Evolutionary conservation across 2,113 vertebrate genomes (phyloP).

Genomic region (Crotalus helleri): DNA sequence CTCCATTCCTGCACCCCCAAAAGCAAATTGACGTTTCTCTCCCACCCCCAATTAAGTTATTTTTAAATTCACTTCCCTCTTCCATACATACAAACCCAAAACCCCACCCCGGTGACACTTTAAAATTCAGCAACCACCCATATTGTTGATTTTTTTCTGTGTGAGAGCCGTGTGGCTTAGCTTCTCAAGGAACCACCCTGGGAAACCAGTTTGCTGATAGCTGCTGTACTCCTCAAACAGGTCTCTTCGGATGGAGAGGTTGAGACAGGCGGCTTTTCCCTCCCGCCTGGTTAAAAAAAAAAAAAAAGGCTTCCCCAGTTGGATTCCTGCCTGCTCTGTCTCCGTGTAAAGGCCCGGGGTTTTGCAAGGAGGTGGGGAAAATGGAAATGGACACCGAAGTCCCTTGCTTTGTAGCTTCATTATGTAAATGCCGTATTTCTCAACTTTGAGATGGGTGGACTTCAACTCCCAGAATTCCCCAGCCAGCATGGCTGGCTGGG

Average conservation of each 20-base stretch:
- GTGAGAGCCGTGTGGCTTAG: background rate
- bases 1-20: background rate
- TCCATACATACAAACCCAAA: background rate
- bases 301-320: background rate
- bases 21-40: background rate
- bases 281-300: background rate
- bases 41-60: background rate
- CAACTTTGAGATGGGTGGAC: background rate
- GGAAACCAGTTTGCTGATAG: background rate
- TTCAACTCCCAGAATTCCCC: background rate
- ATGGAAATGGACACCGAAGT: background rate
- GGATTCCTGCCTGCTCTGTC: background rate
- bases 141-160: background rate
- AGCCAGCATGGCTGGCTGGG: too few relatives aligned
- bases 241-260: background rate
- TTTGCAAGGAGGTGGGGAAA: background rate
- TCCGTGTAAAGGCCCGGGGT: background rate
- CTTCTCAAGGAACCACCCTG: background rate
- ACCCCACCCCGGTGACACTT: background rate
- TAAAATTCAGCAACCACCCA: background rate
- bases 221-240: background rate
- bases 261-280: background rate
- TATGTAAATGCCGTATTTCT: background rate
- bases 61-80: background rate
- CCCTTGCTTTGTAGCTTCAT: background rate